Base-by-base conservation (phyloP, 2,113 vertebrate species). In the Muntiacus reevesi region DNA sequence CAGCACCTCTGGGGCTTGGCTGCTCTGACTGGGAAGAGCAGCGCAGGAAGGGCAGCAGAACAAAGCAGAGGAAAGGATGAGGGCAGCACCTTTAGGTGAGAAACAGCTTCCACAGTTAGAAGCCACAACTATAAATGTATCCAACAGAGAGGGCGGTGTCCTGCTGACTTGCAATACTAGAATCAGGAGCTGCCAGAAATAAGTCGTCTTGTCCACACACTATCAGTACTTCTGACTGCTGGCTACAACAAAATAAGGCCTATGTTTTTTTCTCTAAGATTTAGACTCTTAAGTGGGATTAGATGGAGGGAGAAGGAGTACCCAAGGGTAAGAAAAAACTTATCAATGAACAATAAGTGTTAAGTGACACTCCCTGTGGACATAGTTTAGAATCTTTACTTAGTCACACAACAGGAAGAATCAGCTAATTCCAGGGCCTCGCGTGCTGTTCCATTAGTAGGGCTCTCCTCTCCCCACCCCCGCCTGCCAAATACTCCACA, bases 331-430 rank as follows among this genome's bases (percentile, higher is more conserved):
- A 64, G 92, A 40, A 54, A 74, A 67, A 67, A 15, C 23, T 62
- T 74, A 88, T 87, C 76, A 40, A 15, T 25, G 40, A 94, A 71
- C 15, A 62, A 54, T n/a, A 52, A 30, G 14, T 52, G 78, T 33
- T n/a, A 96, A 91, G 76, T 90, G 76, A 76, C 0, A 28, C 30
- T 57, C 85, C 55, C 79, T 21, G 82, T 64, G 96, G 95, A 94
- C 21, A 45, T 78, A 93, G 94, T 97, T 98, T 87, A 97, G 94
- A 93, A 97, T 95, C 97, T 98, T 89, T 82, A 98, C 98, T 98
- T 97, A 98, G 97, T 98, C 97, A 98, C 89, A 97, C 97, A 95
- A 98, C 98, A 98, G 97, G 83, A 96, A 96, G 97, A 98, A 94
- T 95, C 67, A 74, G 96, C 97, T 88, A 97, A 96, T 96, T 94